Base-by-base conservation (phyloP, 2,797 vertebrate species). In the Steatocranus sp. region DNA sequence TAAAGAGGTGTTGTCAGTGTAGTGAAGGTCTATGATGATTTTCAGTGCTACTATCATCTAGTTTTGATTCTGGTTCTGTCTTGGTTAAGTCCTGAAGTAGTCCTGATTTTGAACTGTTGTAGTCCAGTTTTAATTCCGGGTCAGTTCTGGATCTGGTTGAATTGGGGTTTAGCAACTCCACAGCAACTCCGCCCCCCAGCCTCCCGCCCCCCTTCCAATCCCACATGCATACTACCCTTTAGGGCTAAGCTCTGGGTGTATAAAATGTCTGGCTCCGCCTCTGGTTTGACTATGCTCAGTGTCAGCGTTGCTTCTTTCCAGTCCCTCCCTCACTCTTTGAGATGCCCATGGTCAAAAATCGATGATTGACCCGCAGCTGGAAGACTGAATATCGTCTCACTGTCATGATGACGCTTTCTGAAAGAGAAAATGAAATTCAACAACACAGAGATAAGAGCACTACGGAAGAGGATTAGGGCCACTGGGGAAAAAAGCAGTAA, bases 331-430 rank as follows among this genome's bases (percentile, higher is more conserved):
- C 81, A 36, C 34, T 78, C 36, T 61, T 79, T 48, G 27, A 56
- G 5, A 36, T 63, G 3, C 43, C 32, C 84, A 81, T 12, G 80
- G 82, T 90, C n/a, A 81, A 73, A 34, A 89, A 90, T 1, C 23
- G 80, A 46, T 78, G 78, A 32, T 3, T 18, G 79, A 70, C 78
- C 51, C 86, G 8, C 5, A 80, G 81, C 81, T 91, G 89, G 83
- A 92, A 83, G 2, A 95, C 75, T 58, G 94, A 92, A 83, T 98
- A 98, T 82, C 97, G 96, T 50, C 97, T 96, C 74, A 98, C 97
- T 0, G 96, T 98, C 97, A 98, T 98, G 94, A 97, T 96, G 79
- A 95, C 63, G 25, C 95, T 92, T 18, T 94, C 97, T 97, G 89
- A 30, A 73, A 11, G 38, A 74, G 8, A 87, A 12, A 7, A 51